phyloP scores from a whole-genome alignment of 2,113 vertebrate species.

The Oreotragus oreotragus region DNA sequence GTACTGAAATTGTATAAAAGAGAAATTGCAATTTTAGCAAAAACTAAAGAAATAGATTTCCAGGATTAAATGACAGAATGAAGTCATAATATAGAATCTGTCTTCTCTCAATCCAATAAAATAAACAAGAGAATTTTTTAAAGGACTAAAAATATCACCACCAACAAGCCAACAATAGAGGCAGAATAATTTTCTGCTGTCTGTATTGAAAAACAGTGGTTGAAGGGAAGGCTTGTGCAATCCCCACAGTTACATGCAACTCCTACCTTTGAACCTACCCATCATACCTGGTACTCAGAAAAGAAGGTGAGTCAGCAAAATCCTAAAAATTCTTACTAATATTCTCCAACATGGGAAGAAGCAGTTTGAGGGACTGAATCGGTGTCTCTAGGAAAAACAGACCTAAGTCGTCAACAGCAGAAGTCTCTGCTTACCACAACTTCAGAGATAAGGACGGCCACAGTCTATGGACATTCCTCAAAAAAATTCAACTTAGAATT shows the following conservation, averaged over 20 bases:
- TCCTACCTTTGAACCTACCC: not conserved
- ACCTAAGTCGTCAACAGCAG: not conserved
- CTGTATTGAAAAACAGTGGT: not conserved
- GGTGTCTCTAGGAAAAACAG: not conserved
- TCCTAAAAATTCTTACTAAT: not conserved
- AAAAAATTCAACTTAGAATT: not conserved
- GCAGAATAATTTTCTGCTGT: not conserved
- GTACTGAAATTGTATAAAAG: not conserved
- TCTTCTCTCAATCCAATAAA: not conserved
- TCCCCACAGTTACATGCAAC: not conserved
- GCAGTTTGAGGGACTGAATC: not conserved
- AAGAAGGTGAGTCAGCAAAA: not conserved
- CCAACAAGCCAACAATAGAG: not conserved
- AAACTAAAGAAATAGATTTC: not conserved
- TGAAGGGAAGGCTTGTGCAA: not conserved
- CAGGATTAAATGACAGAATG: not conserved
- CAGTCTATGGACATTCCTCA: not conserved
- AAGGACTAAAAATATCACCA: not conserved
- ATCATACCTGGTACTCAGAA: not conserved
- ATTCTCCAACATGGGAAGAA: not conserved
- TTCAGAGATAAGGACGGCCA: not conserved
- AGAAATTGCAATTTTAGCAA: conserved; percentile 17
- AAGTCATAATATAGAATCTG: not conserved
- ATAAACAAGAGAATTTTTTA: not conserved
- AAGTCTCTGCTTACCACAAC: not conserved